These are phyloP conservation scores for Ctenoplectra terminalis DNA, from an alignment of 1,140 invertebrate genomes.

Conservation along the genomic window DNA sequence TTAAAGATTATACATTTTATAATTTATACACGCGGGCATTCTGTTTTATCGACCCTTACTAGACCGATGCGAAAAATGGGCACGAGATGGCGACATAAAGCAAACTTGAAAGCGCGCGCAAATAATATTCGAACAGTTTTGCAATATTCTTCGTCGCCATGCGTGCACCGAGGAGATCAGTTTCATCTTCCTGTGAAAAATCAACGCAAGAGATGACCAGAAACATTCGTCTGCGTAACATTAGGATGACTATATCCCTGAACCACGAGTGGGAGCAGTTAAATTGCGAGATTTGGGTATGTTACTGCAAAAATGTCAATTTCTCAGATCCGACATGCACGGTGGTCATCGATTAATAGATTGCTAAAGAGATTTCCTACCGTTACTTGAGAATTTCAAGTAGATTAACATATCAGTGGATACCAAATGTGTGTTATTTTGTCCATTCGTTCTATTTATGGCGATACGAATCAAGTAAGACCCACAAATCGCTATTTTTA, in stretches of 20 bases:
- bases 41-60: constrained; percentile 29
- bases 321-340: background rate
- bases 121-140: constrained; percentile 31
- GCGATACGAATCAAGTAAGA: background rate
- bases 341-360: too few relatives aligned
- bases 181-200: background rate
- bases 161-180: constrained; percentile 12
- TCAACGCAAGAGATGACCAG: constrained; percentile 19
- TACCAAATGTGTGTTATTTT: too few relatives aligned
- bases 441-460: background rate
- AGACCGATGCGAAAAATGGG: background rate
- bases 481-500: background rate
- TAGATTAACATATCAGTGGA: too few relatives aligned
- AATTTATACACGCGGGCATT: background rate
- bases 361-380: too few relatives aligned
- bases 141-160: constrained; percentile 21
- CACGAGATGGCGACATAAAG: background rate
- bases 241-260: constrained; percentile 62
- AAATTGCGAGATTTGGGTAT: constrained; percentile 73
- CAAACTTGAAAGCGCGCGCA: constrained; percentile 32
- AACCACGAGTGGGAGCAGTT: constrained; percentile 72
- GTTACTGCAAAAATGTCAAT: constrained; percentile 5
- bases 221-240: constrained; percentile 51
- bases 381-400: background rate
- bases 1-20: background rate